phyloP scores from a whole-genome alignment of 1,140 invertebrate species.

The Lordiphosa stackelbergi region DNA sequence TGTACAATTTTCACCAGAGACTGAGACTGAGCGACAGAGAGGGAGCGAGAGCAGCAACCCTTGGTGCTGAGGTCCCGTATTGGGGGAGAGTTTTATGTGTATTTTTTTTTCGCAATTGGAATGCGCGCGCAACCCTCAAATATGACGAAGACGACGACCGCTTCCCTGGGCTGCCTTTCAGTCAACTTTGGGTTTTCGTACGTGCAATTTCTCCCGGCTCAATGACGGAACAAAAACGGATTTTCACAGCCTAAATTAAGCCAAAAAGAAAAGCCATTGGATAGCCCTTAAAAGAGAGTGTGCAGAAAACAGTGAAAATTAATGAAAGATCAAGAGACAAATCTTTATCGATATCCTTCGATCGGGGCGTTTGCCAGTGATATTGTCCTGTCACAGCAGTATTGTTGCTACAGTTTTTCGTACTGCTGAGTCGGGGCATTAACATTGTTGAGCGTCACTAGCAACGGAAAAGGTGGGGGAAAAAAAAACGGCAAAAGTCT shows the following conservation, averaged over 20 bases:
- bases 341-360: neutral
- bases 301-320: neutral
- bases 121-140: slow-evolving; percentile 68
- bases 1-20: slow-evolving; percentile 31
- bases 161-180: slow-evolving; percentile 74
- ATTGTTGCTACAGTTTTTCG: slow-evolving; percentile 80
- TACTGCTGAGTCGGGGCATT: slow-evolving; percentile 94
- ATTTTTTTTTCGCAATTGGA: slow-evolving; percentile 55
- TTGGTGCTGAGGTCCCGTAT: slow-evolving; percentile 2
- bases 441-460: slow-evolving; percentile 75
- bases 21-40: slow-evolving; percentile 6
- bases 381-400: slow-evolving; percentile 98
- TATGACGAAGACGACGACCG: slow-evolving; percentile 32
- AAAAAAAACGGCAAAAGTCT: slow-evolving; percentile 24
- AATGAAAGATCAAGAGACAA: neutral
- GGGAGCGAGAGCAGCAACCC: slow-evolving; percentile 11
- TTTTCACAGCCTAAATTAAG: neutral
- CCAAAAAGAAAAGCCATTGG: neutral
- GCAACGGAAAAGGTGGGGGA: slow-evolving; percentile 29
- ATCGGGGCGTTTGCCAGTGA: slow-evolving; percentile 80
- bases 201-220: slow-evolving; percentile 76
- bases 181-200: slow-evolving; percentile 76
- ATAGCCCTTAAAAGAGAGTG: slow-evolving; percentile 28
- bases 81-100: slow-evolving; percentile 13
- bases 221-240: slow-evolving; percentile 70